Base-by-base conservation (phyloP, 2,797 vertebrate species). In the Alectoris magna region DNA sequence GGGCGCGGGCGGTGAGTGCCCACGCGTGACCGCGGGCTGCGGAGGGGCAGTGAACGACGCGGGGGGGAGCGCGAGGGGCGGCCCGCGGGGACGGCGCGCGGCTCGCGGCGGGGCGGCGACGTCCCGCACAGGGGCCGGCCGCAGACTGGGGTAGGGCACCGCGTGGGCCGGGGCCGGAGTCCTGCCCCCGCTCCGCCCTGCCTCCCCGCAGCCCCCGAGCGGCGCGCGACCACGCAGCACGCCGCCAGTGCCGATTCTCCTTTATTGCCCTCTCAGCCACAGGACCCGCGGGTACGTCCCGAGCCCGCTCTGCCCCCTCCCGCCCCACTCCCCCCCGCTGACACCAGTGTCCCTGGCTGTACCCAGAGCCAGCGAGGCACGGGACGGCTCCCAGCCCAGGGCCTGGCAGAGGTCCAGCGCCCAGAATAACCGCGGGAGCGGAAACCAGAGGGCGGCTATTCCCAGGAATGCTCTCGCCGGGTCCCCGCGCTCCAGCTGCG, bases 381-480 rank as follows among this genome's bases (percentile, higher is more conserved):
- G 17, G 60, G 38, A 18, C 38, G 9, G 60, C 60, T 41, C 60
- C 60, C 60, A 9, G 26, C 27, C 60, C 38, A 13, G 24, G 53
- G 31, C 55, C 55, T n/a, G 55, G 55, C 55, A 34, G 63, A 72
- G 70, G 87, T 60, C 84, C 78, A 44, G 21, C 9, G 36, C 63
- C 56, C 29, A 26, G 9, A 27, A 81, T 13, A 81, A 69, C 23
- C 12, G 3, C 5, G 2, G 13, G 38, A 36, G 39, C 18, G 1
- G 67, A 53, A 73, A 34, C 29, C 2, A 1, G 29, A 8, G 48
- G 12, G 23, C 22, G 12, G 71, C 6, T 2, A 1, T 7, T 39
- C 43, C 68, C 9, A 1, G 27, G 26, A 63, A 38, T 23, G 29
- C 27, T 23, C 24, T 27, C 2, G 1, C 0, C 1, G 24, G 3